Base-by-base conservation (phyloP, 2,797 vertebrate species). In the Novumbra hubbsi region DNA sequence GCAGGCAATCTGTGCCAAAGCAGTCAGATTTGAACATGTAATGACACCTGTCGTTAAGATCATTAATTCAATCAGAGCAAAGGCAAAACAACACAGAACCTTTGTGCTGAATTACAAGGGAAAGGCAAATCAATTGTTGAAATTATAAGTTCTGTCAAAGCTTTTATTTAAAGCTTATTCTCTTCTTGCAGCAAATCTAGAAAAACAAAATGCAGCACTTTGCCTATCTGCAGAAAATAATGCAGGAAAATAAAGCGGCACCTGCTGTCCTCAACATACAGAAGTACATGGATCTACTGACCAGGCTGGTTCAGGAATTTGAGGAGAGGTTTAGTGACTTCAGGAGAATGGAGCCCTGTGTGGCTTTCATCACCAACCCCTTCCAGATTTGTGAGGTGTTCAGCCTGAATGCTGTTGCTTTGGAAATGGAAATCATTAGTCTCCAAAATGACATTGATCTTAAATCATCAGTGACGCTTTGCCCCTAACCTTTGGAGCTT, bases 331-430 rank as follows among this genome's bases (percentile, higher is more conserved):
- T 38, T 38, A 38, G 34, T 38, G n/a, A n/a, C n/a, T n/a, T n/a
- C n/a, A n/a, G n/a, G n/a, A 38, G 34, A 64, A 2, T 64, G 24
- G 24, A 64, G 24, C 62, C 62, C 34, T 38, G 62, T 64, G 62
- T 64, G 62, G 62, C 62, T 27, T 64, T 64, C 62, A 28, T 64
- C 27, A 28, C n/a, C 27, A 64, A 64, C 7, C 24, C 62, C 62
- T 64, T 64, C 62, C 9, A 14, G 52, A 52, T 52, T 19, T 4
- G 12, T 52, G 49, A 52, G 12, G 49, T 52, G 49, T 55, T 55
- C 34, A 38, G 34, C 8, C 34, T 38, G 12, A 19, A 19, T 52
- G 49, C 49, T 52, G 17, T 2, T 14, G 12, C 12, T 19, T 52
- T 52, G 49, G 4, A 15, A 19, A 14, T 52, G 49, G 49, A 52